A percentile compares a stretch with the other conserved stretches of the same genome.
Evolutionary conservation across 2,888 invertebrate genomes (phyloP).

Genomic region (Omphaloscelis lunosa): DNA sequence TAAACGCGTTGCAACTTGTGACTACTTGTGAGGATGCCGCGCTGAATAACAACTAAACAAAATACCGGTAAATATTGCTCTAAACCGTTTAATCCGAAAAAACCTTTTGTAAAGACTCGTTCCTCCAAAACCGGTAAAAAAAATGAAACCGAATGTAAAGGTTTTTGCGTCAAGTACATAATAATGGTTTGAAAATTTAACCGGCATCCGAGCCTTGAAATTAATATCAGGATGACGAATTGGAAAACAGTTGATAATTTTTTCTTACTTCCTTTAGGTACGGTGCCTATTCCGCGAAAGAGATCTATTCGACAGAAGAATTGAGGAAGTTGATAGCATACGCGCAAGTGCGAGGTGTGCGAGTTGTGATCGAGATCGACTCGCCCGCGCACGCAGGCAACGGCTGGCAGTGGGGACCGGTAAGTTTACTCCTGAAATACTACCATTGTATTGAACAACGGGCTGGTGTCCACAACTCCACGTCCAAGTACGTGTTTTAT

Average conservation of each 20-base stretch:
- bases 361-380: slow-evolving; percentile 97
- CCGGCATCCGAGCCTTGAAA: no score
- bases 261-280: slow-evolving; percentile 84
- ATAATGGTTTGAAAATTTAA: no score
- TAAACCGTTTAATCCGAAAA: no score
- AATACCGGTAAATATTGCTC: no score
- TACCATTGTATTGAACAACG: background rate
- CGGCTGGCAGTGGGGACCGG: slow-evolving; percentile 96
- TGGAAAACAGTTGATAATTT: background rate
- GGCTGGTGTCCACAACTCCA: background rate
- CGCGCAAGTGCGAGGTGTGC: slow-evolving; percentile 94
- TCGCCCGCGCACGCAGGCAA: slow-evolving; percentile 96
- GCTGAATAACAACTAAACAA: no score
- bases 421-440: slow-evolving; percentile 55
- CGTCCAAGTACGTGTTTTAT: background rate
- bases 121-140: no score
- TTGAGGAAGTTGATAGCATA: slow-evolving; percentile 93
- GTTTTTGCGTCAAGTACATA: no score
- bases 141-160: no score
- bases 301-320: slow-evolving; percentile 93
- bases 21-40: no score
- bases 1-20: no score
- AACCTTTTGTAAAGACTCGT: no score
- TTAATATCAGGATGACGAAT: no score
- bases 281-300: slow-evolving; percentile 93